Conservation (phyloP, 2,888 invertebrate species). For the Ochropleura plecta region DNA sequence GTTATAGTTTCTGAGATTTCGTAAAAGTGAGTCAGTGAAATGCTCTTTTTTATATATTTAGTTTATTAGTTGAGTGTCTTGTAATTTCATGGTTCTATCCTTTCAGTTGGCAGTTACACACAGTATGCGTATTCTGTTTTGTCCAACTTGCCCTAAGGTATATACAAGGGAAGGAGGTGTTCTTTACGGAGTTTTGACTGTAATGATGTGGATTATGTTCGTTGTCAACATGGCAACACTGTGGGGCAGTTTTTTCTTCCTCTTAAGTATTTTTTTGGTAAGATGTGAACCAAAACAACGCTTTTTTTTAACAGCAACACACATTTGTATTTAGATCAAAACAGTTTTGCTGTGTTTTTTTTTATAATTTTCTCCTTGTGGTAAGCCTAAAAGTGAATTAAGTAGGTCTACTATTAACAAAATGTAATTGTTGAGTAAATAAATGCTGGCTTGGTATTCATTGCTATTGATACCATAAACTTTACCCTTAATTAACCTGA, state of each 20-base stretch:
- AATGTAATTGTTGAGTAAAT: neutral
- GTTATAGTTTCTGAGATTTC: too few relatives aligned
- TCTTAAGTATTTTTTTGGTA: constrained; percentile 71
- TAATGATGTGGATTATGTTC: constrained; percentile 68
- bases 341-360: neutral
- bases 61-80: neutral
- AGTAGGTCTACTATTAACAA: neutral
- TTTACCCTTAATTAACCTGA: neutral
- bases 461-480: neutral
- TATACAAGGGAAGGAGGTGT: constrained; percentile 37
- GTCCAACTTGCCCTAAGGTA: constrained; percentile 65
- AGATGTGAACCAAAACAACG: constrained; percentile 19
- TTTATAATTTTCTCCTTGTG: neutral
- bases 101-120: constrained; percentile 68
- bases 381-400: neutral
- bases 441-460: neutral
- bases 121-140: constrained; percentile 50
- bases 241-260: constrained; percentile 66
- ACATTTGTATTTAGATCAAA: neutral
- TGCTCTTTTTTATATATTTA: too few relatives aligned
- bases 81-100: neutral
- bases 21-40: too few relatives aligned
- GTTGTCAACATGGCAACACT: constrained; percentile 61
- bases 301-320: neutral
- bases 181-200: constrained; percentile 24